Base-by-base conservation (phyloP, 2,113 vertebrate genomes). In the Suricata suricatta region DNA sequence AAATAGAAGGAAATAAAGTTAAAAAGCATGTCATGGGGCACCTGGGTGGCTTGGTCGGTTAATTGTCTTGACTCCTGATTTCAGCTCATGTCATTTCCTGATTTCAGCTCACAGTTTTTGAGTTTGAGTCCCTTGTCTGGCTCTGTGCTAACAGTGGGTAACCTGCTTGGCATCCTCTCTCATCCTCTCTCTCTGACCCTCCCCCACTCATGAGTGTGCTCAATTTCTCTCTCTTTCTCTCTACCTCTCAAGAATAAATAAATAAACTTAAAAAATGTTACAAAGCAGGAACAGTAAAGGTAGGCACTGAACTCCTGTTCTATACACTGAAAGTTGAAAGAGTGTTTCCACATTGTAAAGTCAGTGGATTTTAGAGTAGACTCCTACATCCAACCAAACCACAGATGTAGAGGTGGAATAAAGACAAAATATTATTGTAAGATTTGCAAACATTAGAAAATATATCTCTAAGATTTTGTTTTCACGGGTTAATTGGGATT, bases 251-350 rank as follows among this genome's bases (percentile, higher is more conserved):
- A 54, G 17, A 54, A 60, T 23, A 60, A 60, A 60, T 60, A 60
- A 60, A 60, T 23, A 23, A 60, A 60, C 57, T 60, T 21, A 60
- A 60, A 60, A 60, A 23, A 21, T 35, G 9, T 35, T 7, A 85
- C 81, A 81, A 52, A 35, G 11, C 0, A 68, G 2, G 0, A 15
- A 23, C 0, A 50, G 2, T 82, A 57, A 92, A 47, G 1, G 66
- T 41, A 0, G 3, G 1, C 9, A 76, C 2, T 2, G 27, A 57
- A 11, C 0, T 29, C 33, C 4, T 3, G 7, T 38, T 6, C 27
- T 3, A 7, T 25, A 31, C 7, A 79, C 0, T 52, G 10, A 90
- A 2, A 47, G 15, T 33, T 35, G 5, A 19, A 7, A 17, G 12
- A 63, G 0, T 38, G 23, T 11, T 74, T n/a, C 19, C 2, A 89